phyloP scores from a whole-genome alignment of 2,888 invertebrate genomes.

The Trichopria drosophilae region DNA sequence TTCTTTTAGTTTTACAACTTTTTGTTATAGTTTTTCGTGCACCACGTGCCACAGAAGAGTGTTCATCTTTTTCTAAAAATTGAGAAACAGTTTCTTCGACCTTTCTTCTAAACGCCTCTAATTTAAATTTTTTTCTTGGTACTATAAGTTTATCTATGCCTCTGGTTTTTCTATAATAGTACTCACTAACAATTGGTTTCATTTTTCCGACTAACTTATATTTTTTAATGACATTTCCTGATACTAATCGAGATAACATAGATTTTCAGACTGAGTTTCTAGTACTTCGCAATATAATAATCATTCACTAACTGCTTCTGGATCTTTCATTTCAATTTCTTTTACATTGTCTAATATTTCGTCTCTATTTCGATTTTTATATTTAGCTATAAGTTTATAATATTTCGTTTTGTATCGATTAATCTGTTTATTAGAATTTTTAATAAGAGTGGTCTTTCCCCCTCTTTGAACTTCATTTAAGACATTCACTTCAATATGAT shows the following conservation, averaged over 20 bases:
- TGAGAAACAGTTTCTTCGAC: constrained; percentile 17
- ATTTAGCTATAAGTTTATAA: too few species aligned
- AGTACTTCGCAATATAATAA: constrained; percentile 17
- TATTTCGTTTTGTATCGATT: too few species aligned
- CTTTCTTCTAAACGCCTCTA: too few species aligned
- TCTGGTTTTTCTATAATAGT: constrained; percentile 15
- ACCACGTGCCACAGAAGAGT: constrained; percentile 24
- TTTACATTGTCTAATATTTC: constrained; percentile 12
- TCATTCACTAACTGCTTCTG: constrained; percentile 10
- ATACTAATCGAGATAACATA: constrained; percentile 17
- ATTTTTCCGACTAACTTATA: constrained; percentile 13
- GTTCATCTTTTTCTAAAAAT: constrained; percentile 30
- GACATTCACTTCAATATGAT: too few species aligned
- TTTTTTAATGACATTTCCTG: constrained; percentile 19
- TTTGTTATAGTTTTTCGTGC: constrained; percentile 21
- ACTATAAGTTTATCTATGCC: constrained; percentile 9
- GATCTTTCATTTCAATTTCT: constrained; percentile 12
- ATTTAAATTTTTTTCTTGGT: constrained; percentile 13
- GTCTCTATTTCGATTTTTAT: constrained; percentile 10
- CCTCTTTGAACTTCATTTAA: too few species aligned
- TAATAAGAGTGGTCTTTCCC: too few species aligned
- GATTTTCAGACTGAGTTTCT: constrained; percentile 17
- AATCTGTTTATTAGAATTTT: too few species aligned
- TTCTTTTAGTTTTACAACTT: constrained; percentile 18
- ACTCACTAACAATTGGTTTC: constrained; percentile 11